These are phyloP conservation scores for Sitta carolinensis DNA, from an alignment of 2,797 vertebrate species.

Conservation along the genomic window DNA sequence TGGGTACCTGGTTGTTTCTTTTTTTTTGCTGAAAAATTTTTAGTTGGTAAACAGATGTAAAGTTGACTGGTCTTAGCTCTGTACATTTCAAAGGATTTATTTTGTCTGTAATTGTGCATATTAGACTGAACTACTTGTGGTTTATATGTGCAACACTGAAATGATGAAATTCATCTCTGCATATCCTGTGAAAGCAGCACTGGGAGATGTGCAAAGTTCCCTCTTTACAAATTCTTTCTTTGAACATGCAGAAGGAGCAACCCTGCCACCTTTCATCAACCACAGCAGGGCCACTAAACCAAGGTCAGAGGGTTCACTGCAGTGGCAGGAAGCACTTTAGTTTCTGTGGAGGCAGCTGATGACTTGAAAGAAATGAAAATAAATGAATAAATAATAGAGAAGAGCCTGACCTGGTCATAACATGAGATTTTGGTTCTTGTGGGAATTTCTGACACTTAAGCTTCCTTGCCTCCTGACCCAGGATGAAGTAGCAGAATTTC, in stretches of 20 bases:
- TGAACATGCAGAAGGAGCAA: background rate
- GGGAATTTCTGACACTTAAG: conserved; percentile 55
- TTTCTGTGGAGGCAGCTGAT: background rate
- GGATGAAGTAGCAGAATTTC: background rate
- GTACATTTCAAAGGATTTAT: background rate
- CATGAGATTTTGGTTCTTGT: conserved; percentile 2
- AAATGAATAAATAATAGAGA: conserved; percentile 2
- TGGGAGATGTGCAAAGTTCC: background rate
- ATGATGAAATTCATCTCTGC: background rate
- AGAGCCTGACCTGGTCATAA: conserved; percentile 16
- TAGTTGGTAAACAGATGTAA: background rate
- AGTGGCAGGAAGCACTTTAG: background rate
- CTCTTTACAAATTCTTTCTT: background rate
- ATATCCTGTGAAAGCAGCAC: background rate
- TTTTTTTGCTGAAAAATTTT: background rate
- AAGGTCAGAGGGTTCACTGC: background rate
- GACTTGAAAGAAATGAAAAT: conserved; percentile 48
- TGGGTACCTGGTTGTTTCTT: rapidly evolving
- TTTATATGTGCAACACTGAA: background rate
- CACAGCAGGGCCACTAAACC: background rate
- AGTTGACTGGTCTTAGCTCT: background rate
- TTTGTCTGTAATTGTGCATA: background rate
- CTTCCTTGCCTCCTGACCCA: conserved; percentile 3
- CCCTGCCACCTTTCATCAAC: background rate
- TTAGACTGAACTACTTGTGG: background rate